Conservation (phyloP, 2,113 vertebrate genomes). For the Catharus minimus region DNA sequence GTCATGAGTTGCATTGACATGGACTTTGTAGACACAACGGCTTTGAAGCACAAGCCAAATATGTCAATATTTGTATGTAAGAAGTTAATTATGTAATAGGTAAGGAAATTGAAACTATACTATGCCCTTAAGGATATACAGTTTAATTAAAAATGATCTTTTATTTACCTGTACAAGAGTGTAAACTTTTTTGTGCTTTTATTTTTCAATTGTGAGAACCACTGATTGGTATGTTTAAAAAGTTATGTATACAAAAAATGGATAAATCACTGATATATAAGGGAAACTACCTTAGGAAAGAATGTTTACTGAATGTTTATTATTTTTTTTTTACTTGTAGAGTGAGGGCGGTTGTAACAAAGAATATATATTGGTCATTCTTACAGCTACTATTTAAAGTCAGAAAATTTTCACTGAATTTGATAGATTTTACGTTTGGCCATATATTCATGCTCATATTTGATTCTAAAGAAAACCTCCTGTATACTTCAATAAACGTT, state of each 20-base stretch:
- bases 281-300: constrained; percentile 96
- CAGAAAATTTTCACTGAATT: constrained; percentile 83
- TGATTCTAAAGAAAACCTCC: constrained; percentile 87
- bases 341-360: constrained; percentile 87
- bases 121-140: constrained; percentile 90
- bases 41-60: constrained; percentile 92
- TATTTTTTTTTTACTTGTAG: constrained; percentile 88
- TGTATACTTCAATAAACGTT: constrained; percentile 94
- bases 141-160: constrained; percentile 88
- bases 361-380: constrained; percentile 93
- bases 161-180: constrained; percentile 99
- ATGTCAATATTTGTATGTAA: constrained; percentile 99
- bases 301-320: constrained; percentile 98
- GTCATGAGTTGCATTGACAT: constrained; percentile 82
- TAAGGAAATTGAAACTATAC: constrained; percentile 88
- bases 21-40: constrained; percentile 84
- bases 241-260: constrained; percentile 96
- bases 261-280: constrained; percentile 95
- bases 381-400: constrained; percentile 92
- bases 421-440: constrained; percentile 84
- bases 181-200: constrained; percentile 99
- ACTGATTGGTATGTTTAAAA: constrained; percentile 99
- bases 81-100: constrained; percentile 95
- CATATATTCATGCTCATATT: constrained; percentile 87
- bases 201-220: constrained; percentile 99